A percentile compares a stretch with the other conserved stretches of the same genome.
Conservation (phyloP, 1,140 invertebrate species). For the Conus ventricosus region DNA sequence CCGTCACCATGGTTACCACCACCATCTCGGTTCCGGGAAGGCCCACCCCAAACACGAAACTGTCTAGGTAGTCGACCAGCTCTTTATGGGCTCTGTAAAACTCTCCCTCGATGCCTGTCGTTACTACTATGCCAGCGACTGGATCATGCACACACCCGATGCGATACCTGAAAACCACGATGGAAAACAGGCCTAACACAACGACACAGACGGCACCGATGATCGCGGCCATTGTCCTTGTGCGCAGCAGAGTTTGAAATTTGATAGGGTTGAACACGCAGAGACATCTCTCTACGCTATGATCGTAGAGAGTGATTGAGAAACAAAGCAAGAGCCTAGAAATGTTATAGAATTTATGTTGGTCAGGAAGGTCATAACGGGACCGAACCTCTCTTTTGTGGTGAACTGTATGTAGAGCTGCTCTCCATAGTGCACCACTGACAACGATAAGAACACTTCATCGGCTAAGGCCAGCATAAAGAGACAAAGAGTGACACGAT, state of each 20-base stretch:
- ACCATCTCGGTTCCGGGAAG: background rate
- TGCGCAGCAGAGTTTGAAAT: background rate
- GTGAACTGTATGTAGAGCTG: background rate
- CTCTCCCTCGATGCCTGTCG: background rate
- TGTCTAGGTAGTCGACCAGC: background rate
- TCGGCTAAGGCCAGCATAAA: background rate
- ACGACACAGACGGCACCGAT: background rate
- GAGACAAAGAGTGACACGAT: background rate
- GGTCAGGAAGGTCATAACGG: background rate
- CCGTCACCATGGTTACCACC: background rate
- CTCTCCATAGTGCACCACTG: background rate
- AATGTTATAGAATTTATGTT: background rate
- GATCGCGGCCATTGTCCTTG: background rate
- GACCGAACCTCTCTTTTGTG: background rate
- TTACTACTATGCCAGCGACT: background rate
- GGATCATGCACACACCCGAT: background rate
- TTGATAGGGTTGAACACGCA: background rate
- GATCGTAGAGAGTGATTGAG: background rate
- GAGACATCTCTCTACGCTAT: slow-evolving; percentile 3
- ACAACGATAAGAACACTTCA: background rate
- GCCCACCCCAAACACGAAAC: background rate
- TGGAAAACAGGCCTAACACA: background rate
- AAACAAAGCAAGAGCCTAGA: background rate
- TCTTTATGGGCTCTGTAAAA: background rate
- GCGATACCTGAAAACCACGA: background rate